Percentiles rank a stretch among this genome's conserved stretches.
phyloP scores from a whole-genome alignment of 2,797 vertebrate genomes.

The Pteronotus mesoamericanus region DNA sequence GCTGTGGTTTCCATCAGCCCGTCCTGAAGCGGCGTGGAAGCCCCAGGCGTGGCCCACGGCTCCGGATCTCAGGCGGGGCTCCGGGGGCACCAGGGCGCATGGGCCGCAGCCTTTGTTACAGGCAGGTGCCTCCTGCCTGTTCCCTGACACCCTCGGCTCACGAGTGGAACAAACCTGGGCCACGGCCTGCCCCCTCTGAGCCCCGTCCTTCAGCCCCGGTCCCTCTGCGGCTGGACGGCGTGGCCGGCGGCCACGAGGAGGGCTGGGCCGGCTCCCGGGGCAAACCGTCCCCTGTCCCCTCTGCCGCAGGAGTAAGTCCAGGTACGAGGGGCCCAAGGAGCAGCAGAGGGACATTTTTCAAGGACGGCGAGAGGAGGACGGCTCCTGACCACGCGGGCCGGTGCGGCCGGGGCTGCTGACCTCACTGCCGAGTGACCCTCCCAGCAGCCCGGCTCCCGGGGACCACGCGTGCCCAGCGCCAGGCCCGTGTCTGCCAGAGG shows the following conservation, averaged over 20 bases:
- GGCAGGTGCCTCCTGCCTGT: not conserved
- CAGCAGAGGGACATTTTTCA: conserved; percentile 6
- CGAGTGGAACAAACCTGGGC: rapidly evolving
- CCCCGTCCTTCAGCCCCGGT: not conserved
- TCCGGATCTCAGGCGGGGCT: rapidly evolving
- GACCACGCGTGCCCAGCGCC: not conserved
- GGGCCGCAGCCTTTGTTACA: too few relatives aligned
- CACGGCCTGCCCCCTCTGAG: not conserved
- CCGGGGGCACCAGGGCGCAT: rapidly evolving
- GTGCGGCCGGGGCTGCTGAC: too few relatives aligned
- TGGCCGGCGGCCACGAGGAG: rapidly evolving
- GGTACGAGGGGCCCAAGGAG: conserved; percentile 32
- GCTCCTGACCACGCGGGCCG: not conserved
- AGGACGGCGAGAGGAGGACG: not conserved
- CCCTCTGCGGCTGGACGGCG: not conserved
- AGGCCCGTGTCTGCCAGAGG: rapidly evolving
- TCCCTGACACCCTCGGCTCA: not conserved
- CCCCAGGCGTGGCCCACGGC: not conserved
- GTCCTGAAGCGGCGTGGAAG: not conserved
- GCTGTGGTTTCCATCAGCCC: rapidly evolving
- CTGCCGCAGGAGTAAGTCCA: conserved; percentile 1
- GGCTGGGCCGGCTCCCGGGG: not conserved
- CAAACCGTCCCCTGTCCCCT: not conserved
- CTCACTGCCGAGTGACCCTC: too few relatives aligned
- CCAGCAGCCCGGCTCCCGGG: rapidly evolving